Conservation (phyloP, 2,888 invertebrate species). For the Drosophila histrio region DNA sequence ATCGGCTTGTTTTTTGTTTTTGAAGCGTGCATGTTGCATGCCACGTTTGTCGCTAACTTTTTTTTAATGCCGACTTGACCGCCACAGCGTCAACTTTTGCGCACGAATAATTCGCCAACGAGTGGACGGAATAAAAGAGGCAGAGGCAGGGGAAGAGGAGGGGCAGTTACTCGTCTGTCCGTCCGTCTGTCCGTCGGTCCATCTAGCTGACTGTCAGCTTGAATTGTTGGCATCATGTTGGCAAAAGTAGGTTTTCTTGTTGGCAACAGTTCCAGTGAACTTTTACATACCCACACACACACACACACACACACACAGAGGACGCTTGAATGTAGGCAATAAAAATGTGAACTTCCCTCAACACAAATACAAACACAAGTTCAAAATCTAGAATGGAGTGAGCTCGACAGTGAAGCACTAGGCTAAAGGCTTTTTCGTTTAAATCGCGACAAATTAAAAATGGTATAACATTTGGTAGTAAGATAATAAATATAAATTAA, state of each 20-base stretch:
- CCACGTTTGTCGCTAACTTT: slow-evolving; percentile 1
- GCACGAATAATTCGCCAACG: slow-evolving; percentile 40
- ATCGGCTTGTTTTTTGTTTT: too few relatives aligned
- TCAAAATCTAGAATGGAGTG: neutral
- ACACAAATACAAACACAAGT: neutral
- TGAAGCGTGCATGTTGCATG: slow-evolving; percentile 5
- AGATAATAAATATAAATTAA: too few relatives aligned
- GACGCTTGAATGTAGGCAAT: slow-evolving; percentile 43
- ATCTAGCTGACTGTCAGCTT: slow-evolving; percentile 38
- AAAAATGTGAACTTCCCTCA: slow-evolving; percentile 39
- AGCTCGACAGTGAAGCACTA: neutral
- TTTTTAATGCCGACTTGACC: slow-evolving; percentile 43
- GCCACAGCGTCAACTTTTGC: slow-evolving; percentile 34
- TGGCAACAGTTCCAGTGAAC: slow-evolving; percentile 46
- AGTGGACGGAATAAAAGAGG: neutral
- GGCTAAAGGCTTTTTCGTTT: too few relatives aligned
- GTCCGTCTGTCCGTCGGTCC: neutral
- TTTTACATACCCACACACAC: slow-evolving; percentile 20
- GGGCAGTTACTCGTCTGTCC: neutral
- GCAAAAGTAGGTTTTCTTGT: slow-evolving; percentile 67
- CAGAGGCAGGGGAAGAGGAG: neutral
- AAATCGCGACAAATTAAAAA: too few relatives aligned
- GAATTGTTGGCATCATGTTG: slow-evolving; percentile 53
- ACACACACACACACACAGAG: slow-evolving; percentile 4
- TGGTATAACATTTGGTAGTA: too few relatives aligned